phyloP scores from a whole-genome alignment of 2,113 vertebrate species.

The Burhinus bistriatus region DNA sequence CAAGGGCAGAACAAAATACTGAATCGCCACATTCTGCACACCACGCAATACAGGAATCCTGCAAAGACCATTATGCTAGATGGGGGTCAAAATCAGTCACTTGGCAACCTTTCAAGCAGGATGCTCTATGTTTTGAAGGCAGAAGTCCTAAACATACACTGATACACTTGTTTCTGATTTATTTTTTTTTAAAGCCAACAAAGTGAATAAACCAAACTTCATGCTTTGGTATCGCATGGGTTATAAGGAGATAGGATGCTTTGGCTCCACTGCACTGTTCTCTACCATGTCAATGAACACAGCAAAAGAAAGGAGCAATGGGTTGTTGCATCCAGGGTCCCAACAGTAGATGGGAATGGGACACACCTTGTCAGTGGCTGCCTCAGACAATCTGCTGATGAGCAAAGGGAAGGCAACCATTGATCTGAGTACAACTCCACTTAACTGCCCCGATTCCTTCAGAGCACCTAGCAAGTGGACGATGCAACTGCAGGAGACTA shows the following conservation, averaged over 20 bases:
- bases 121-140: neutral
- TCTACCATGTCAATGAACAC: rapidly evolving
- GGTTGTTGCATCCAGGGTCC: neutral
- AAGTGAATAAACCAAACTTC: neutral
- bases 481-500: neutral
- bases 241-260: neutral
- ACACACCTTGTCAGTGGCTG: neutral
- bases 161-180: neutral
- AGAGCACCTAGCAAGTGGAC: neutral
- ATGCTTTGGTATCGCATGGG: neutral
- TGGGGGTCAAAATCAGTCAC: neutral
- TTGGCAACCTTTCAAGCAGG: neutral
- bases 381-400: neutral
- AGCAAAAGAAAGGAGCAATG: neutral
- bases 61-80: neutral
- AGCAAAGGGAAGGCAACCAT: neutral
- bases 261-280: neutral
- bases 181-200: neutral
- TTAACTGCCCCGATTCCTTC: neutral
- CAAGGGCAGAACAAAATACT: neutral
- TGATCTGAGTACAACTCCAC: neutral
- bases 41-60: neutral
- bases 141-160: neutral
- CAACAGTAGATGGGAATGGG: neutral
- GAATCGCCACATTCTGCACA: neutral